Base-by-base conservation (phyloP, 2,113 vertebrate species). In the Microcebus jonahi region DNA sequence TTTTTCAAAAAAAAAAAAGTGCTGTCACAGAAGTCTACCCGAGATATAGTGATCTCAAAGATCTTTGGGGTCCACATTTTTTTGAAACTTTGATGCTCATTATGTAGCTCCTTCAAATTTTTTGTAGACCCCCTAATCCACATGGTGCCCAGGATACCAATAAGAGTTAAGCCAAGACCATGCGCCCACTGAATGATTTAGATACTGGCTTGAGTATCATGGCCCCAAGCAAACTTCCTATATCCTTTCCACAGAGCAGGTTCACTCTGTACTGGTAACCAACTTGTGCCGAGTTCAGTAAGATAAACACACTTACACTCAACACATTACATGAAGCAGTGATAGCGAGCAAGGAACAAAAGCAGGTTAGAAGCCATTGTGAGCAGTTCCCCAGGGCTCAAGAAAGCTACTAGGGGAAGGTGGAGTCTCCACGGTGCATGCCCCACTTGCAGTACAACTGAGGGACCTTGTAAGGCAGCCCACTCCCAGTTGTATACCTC, bases 101-200 rank as follows among this genome's bases (percentile, higher is more conserved):
- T 97, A 94, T 97, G 95, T 99, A 42, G 99, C 99, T 93, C 99
- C 99, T 88, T 98, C 98, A 98, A 99, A 99, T 96, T 99, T 99
- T 99, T 98, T 99, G 99, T n/a, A 99, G 98, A 50, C 98, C 99
- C 98, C 98, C 99, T 80, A 94, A 99, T 99, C 99, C 99, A 99
- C 99, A 99, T 99, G 21, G 99, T 99, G 97, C 99, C 99, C 98
- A 99, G 97, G 13, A 99, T 98, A 0, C 99, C 99, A 14, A 99
- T 98, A 31, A 99, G 98, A 0, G 99, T 99, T 96, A 99, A 97
- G 0, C 99, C 99, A 42, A 99, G 99, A 25, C 99, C 99, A 71
- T 99, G 99, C 99, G 99, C 99, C 99, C 99, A 0, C 96, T 98
- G 87, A 99, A 99, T 15, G 99, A 98, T 98, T 99, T 99, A 53